Evolutionary conservation across 2,888 invertebrate genomes (phyloP).

Genomic region (Drosophila melanosoma): DNA sequence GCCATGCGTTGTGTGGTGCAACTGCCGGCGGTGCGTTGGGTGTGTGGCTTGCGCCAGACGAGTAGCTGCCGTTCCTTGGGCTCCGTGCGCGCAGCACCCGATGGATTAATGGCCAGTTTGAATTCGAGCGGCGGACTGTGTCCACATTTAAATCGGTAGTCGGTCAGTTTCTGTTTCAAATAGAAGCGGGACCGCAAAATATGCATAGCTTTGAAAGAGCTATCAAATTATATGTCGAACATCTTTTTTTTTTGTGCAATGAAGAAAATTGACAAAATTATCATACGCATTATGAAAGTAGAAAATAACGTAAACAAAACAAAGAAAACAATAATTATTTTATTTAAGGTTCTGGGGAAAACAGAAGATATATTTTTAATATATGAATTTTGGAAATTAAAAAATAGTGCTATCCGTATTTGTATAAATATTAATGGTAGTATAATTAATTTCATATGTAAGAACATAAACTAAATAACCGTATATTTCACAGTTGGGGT

Average conservation of each 20-base stretch:
- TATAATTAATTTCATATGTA: background rate
- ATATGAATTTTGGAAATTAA: background rate
- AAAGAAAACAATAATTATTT: background rate
- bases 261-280: background rate
- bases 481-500: background rate
- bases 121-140: constrained; percentile 97
- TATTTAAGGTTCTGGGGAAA: background rate
- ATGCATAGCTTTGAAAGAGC: too few species aligned
- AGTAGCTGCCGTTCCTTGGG: constrained; percentile 91
- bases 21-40: constrained; percentile 90
- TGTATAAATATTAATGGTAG: background rate
- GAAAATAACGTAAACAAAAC: constrained; percentile 58
- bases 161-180: constrained; percentile 90
- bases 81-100: constrained; percentile 98
- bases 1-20: constrained; percentile 86
- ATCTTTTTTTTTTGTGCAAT: too few species aligned
- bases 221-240: too few species aligned
- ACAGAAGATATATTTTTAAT: background rate
- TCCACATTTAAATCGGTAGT: constrained; percentile 99
- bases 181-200: too few species aligned
- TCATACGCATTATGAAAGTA: constrained; percentile 60
- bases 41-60: constrained; percentile 93
- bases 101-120: constrained; percentile 98
- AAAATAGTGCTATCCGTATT: background rate
- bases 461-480: too few species aligned